A percentile compares a stretch with the other conserved stretches of the same genome.
phyloP scores from a whole-genome alignment of 2,797 vertebrate genomes.

The Syngnathus acus region DNA sequence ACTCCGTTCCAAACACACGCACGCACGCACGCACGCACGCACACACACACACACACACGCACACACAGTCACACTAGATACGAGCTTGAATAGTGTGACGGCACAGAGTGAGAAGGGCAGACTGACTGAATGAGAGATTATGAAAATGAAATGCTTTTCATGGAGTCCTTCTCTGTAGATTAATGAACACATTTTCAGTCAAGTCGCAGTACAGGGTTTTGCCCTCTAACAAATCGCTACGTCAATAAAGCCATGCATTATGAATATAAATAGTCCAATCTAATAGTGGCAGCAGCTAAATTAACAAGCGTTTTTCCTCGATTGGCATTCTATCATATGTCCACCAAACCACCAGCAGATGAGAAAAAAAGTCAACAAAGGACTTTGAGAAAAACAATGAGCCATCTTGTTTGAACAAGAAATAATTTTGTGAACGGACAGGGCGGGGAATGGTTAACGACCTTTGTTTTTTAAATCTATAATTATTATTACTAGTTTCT shows the following conservation, averaged over 20 bases:
- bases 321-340: conserved; percentile 61
- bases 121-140: conserved; percentile 52
- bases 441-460: background rate
- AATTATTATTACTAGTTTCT: conserved; percentile 72
- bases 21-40: too few relatives aligned
- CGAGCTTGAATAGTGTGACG: conserved; percentile 31
- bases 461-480: conserved; percentile 38
- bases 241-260: conserved; percentile 63
- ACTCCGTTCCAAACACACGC: conserved; percentile 9
- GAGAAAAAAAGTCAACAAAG: conserved; percentile 52
- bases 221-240: conserved; percentile 64
- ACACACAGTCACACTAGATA: conserved; percentile 10
- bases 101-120: conserved; percentile 41
- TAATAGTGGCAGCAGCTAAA: conserved; percentile 55
- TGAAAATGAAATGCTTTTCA: conserved; percentile 61
- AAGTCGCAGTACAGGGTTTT: conserved; percentile 58
- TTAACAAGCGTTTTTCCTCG: conserved; percentile 59
- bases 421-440: background rate
- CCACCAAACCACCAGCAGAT: conserved; percentile 38
- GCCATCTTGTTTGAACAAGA: conserved; percentile 27
- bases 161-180: conserved; percentile 55
- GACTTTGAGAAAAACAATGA: conserved; percentile 34
- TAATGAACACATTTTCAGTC: conserved; percentile 65
- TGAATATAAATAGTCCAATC: conserved; percentile 64
- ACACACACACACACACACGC: conserved; percentile 10